Evolutionary conservation across 2,888 invertebrate species (phyloP).

Genomic region (Drosophila infuscata): DNA sequence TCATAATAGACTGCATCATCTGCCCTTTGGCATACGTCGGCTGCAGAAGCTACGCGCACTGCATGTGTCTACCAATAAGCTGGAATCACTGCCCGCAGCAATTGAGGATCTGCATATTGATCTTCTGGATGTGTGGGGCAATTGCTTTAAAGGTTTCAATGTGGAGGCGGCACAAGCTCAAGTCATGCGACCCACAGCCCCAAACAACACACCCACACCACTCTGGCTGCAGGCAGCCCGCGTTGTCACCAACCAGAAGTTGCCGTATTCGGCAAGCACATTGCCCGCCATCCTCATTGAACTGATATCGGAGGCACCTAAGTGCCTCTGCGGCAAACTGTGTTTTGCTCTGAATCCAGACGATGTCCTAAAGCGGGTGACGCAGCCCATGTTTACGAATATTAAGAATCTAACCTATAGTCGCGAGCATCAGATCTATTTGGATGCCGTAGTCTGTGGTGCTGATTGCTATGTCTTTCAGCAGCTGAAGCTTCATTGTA

Average conservation of each 20-base stretch:
- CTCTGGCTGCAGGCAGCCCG: constrained; percentile 82
- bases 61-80: constrained; percentile 80
- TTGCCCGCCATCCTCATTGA: constrained; percentile 82
- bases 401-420: constrained; percentile 83
- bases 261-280: constrained; percentile 67
- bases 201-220: constrained; percentile 52
- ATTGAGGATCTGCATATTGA: constrained; percentile 81
- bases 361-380: constrained; percentile 75
- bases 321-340: constrained; percentile 82
- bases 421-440: constrained; percentile 83
- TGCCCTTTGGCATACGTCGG: constrained; percentile 89
- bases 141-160: constrained; percentile 69
- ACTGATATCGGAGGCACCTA: constrained; percentile 80
- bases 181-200: background rate
- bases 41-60: constrained; percentile 82
- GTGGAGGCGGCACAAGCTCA: constrained; percentile 50
- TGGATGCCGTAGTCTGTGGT: constrained; percentile 83
- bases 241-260: constrained; percentile 64
- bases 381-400: constrained; percentile 79
- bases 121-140: constrained; percentile 83
- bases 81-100: constrained; percentile 82
- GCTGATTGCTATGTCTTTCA: constrained; percentile 64
- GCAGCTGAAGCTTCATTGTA: constrained; percentile 38
- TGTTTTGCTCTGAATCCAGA: constrained; percentile 73
- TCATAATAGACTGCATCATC: constrained; percentile 86